Evolutionary conservation across 2,888 invertebrate species (phyloP), one percentile per base, ranked within the genome.

Genomic region (Lasioglossum pauxillum): DNA sequence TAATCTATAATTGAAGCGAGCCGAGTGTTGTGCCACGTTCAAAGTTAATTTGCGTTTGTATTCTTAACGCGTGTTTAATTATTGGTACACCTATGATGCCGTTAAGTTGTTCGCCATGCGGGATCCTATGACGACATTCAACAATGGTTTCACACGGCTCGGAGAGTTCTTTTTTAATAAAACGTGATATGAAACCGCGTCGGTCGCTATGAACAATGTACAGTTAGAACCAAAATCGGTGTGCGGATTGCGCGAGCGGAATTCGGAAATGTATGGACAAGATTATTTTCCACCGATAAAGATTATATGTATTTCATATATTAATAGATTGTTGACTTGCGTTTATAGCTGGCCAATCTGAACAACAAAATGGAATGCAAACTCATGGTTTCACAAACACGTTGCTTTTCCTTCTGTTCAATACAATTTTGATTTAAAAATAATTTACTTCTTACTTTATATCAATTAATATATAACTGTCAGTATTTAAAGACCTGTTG

Each of bases 51-150:
- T 72, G 7, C 31, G 57, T 71, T 71, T 69, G 44, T 76, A 57
- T 57, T 49, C 38, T 79, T 75, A 49, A 79, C 46, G 74, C 75
- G 71, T 60, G 75, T 71, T 64, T 69, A 64, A 76, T 83, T 75
- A 72, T 72, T 60, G 73, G 72, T 27, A 80, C 60, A 72, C 19
- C 10, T 57, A 16, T 46, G 49, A 16, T 69, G 27, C 74, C 46
- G 82, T 73, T 78, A 73, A 49, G 69, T 31, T 31, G 31, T 67
- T 64, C 38, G 16, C 41, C 19, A 72, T 72, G 71, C 78, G 78
- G 72, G 78, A 78, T 38, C 14, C 46, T 49, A 44, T 74, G 74
- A 31, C 46, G 74, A 74, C 64, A 80, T 49, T 64, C n/a, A 31
- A 41, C 57, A 60, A 38, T 64, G 44, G 44, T 27, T 80, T 80